Conservation (phyloP, 2,113 vertebrate species). For the Passer montanus region DNA sequence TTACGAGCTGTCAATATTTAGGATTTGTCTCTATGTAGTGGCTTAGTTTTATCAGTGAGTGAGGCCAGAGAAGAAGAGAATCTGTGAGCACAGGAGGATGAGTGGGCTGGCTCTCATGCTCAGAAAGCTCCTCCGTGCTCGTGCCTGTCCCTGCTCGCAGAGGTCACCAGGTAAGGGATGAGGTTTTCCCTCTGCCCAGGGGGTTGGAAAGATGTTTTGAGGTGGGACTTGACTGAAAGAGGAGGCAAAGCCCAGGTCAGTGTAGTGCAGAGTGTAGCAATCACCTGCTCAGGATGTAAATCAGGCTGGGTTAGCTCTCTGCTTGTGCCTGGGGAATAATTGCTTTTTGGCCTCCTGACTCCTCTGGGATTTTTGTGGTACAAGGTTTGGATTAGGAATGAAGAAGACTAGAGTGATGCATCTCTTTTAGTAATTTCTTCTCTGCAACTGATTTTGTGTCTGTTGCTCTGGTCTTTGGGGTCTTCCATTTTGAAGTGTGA, state of each 20-base stretch:
- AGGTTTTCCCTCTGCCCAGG: not conserved
- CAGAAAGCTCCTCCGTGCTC: accelerated
- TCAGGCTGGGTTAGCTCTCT: not conserved
- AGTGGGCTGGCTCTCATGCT: not conserved
- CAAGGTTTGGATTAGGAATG: not conserved
- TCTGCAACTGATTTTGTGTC: not conserved
- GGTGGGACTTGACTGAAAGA: not conserved
- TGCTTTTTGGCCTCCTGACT: not conserved
- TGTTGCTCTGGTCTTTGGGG: not conserved
- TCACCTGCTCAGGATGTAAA: not conserved
- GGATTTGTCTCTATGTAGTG: not conserved
- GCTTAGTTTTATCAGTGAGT: not conserved
- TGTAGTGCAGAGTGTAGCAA: not conserved
- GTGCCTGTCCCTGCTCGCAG: not conserved
- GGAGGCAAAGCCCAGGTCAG: not conserved
- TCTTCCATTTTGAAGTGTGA: not conserved
- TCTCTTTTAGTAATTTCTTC: not conserved
- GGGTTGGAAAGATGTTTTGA: not conserved
- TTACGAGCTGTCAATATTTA: not conserved
- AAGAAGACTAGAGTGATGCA: not conserved
- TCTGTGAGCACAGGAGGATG: not conserved
- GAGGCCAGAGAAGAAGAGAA: not conserved
- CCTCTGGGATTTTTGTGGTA: not conserved
- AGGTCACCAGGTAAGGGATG: not conserved
- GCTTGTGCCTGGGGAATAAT: not conserved